Conservation (phyloP, 2,888 invertebrate genomes). For the Dicranocentrus wangi region DNA sequence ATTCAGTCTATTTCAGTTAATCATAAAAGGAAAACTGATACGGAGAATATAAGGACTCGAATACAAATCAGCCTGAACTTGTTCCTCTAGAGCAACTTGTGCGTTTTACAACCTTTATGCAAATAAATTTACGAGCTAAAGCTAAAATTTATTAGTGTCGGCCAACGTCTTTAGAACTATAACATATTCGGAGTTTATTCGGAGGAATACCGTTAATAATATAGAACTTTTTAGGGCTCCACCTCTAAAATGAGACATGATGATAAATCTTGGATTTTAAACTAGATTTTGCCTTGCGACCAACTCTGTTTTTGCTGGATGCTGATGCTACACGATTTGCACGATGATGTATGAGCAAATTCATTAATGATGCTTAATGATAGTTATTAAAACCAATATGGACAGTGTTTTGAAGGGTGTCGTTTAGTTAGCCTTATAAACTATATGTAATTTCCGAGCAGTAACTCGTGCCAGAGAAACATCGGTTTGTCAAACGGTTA, state of each 20-base stretch:
- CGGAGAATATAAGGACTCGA: not conserved
- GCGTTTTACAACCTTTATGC: conserved; percentile 5
- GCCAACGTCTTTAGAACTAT: too few species aligned
- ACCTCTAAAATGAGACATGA: too few species aligned
- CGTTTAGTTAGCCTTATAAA: conserved; percentile 24
- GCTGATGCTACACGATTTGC: too few species aligned
- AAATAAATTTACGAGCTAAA: conserved; percentile 1
- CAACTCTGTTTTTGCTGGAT: too few species aligned
- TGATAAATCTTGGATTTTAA: too few species aligned
- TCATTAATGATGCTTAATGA: too few species aligned
- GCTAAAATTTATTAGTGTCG: not conserved
- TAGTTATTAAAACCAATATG: too few species aligned
- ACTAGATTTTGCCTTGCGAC: too few species aligned
- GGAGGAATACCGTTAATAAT: too few species aligned
- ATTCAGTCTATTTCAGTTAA: conserved; percentile 46
- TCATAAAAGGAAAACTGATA: conserved; percentile 46
- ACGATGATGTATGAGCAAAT: too few species aligned
- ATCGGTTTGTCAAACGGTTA: not conserved
- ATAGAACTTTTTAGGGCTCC: too few species aligned
- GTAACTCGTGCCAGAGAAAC: conserved; percentile 9
- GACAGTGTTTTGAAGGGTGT: conserved; percentile 4
- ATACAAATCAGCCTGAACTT: not conserved
- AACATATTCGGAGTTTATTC: too few species aligned
- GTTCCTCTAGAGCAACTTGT: not conserved
- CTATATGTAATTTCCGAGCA: conserved; percentile 9